Evolutionary conservation across 2,113 vertebrate genomes (phyloP).

Genomic region (Apeltes quadracus): DNA sequence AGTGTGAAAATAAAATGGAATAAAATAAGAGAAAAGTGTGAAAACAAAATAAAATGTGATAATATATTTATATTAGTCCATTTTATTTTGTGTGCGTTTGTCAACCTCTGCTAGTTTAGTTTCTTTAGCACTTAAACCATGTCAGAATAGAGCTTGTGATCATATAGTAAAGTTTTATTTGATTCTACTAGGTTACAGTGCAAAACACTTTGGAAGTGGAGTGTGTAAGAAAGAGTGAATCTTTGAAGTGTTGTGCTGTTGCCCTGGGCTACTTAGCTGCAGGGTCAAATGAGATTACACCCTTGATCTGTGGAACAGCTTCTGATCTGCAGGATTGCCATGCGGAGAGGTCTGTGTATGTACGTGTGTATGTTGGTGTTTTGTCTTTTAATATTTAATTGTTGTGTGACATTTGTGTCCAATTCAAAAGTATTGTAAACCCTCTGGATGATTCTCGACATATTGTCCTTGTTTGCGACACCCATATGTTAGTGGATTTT

Average conservation of each 20-base stretch:
- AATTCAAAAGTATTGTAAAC: background rate
- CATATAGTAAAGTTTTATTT: slow-evolving; percentile 49
- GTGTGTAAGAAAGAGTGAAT: slow-evolving; percentile 64
- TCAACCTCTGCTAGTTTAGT: slow-evolving; percentile 27
- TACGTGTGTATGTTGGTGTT: too few relatives aligned
- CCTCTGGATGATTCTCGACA: too few relatives aligned
- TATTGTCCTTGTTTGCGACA: background rate
- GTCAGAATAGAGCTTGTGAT: slow-evolving; percentile 43
- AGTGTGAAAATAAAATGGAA: background rate
- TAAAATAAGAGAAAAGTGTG: background rate
- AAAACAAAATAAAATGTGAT: background rate
- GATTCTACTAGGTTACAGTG: slow-evolving; percentile 52
- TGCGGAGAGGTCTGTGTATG: slow-evolving; percentile 15
- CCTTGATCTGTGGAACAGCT: slow-evolving; percentile 63
- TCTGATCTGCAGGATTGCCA: slow-evolving; percentile 58
- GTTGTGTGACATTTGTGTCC: background rate
- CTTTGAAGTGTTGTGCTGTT: slow-evolving; percentile 73
- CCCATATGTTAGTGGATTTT: background rate
- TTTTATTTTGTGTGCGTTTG: too few relatives aligned
- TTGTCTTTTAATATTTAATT: too few relatives aligned
- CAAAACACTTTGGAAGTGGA: slow-evolving; percentile 57
- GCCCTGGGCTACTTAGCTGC: slow-evolving; percentile 68
- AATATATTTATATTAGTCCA: background rate
- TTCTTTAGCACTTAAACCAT: slow-evolving; percentile 21
- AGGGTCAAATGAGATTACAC: slow-evolving; percentile 73